A percentile compares a stretch with the other conserved stretches of the same genome.
phyloP scores from a whole-genome alignment of 2,797 vertebrate species.

The Gallinago nigripennis region DNA sequence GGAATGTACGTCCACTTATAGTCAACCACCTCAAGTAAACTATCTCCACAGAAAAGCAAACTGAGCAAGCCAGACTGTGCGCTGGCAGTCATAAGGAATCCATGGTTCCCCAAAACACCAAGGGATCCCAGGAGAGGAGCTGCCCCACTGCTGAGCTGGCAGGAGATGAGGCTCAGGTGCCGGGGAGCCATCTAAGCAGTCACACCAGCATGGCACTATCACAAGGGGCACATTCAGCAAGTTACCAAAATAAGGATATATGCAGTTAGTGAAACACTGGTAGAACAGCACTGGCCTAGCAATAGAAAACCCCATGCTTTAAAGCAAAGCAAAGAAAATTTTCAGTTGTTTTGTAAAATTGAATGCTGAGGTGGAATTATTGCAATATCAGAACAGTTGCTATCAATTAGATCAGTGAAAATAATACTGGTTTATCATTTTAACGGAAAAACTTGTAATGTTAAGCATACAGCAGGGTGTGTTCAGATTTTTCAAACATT shows the following conservation, averaged over 20 bases:
- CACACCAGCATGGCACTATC: background rate
- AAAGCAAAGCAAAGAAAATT: background rate
- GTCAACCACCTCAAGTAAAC: background rate
- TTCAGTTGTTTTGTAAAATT: background rate
- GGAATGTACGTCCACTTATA: background rate
- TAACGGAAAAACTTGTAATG: background rate
- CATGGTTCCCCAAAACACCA: rapidly evolving
- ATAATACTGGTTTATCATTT: background rate
- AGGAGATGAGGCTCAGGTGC: background rate
- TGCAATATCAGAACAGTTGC: background rate
- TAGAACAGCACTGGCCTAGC: background rate
- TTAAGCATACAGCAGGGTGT: background rate
- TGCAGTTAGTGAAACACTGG: rapidly evolving
- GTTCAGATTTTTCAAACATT: background rate
- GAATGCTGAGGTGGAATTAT: background rate
- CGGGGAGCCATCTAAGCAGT: background rate
- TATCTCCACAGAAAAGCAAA: background rate
- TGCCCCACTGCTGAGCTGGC: background rate
- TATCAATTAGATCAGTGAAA: background rate
- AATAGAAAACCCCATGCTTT: background rate
- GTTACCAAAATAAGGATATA: rapidly evolving
- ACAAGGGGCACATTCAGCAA: rapidly evolving
- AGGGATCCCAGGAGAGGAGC: background rate
- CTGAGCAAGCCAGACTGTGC: rapidly evolving
- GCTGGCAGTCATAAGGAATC: rapidly evolving